Conservation (phyloP, 2,113 vertebrate species). For the Psammodynastes pulverulentus region DNA sequence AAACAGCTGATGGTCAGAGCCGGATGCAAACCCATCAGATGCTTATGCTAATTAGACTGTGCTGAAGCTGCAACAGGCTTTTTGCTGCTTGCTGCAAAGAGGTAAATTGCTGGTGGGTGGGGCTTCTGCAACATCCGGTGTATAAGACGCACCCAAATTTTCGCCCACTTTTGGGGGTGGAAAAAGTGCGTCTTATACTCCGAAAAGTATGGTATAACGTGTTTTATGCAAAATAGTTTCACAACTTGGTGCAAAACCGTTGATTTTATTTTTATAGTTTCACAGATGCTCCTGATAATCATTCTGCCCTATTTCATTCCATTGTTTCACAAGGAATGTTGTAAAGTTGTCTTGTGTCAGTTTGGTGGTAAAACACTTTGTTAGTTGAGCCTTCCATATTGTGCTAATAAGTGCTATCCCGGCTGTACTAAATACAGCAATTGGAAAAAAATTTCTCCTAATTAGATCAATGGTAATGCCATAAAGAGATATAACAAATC, state of each 20-base stretch:
- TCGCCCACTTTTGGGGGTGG: too few species aligned
- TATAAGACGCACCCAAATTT: too few species aligned
- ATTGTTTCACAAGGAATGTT: not conserved
- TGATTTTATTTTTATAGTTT: not conserved
- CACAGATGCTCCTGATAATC: not conserved
- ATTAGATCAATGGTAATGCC: not conserved
- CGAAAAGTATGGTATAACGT: too few species aligned
- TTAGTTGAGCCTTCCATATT: not conserved
- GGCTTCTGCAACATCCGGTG: too few species aligned
- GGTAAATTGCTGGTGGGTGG: too few species aligned
- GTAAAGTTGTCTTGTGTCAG: not conserved
- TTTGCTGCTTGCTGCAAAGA: too few species aligned
- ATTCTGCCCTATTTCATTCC: not conserved
- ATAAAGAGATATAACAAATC: not conserved
- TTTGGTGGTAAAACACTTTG: not conserved
- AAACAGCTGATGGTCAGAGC: too few species aligned
- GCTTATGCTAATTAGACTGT: too few species aligned
- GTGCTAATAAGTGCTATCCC: not conserved
- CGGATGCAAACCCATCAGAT: too few species aligned
- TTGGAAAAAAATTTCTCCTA: not conserved
- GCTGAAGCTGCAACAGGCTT: too few species aligned
- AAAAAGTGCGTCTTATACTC: too few species aligned
- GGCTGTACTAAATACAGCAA: not conserved
- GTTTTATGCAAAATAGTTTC: not conserved
- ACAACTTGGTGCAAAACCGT: not conserved